Evolutionary conservation across 2,888 invertebrate species (phyloP).

Genomic region (Trisateles emortualis): DNA sequence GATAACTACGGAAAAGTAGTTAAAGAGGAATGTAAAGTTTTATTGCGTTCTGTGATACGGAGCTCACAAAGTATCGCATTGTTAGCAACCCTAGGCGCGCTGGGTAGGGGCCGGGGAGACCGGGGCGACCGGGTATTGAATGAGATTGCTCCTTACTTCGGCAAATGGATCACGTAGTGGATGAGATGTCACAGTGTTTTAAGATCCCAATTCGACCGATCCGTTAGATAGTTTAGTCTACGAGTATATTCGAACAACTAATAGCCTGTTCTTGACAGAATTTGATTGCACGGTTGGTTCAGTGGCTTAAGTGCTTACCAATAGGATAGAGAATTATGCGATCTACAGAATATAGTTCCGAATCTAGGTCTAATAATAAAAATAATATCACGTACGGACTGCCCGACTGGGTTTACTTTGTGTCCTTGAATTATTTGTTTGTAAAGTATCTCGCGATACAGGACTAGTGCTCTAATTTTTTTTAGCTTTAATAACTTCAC

Average conservation of each 20-base stretch:
- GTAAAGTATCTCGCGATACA: too few species aligned
- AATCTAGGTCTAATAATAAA: too few species aligned
- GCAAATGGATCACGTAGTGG: slow-evolving; percentile 88
- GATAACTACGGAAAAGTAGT: slow-evolving; percentile 81
- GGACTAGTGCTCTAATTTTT: not conserved
- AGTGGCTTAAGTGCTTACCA: too few species aligned
- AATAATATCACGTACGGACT: too few species aligned
- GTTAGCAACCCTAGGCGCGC: slow-evolving; percentile 75
- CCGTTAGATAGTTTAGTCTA: slow-evolving; percentile 65
- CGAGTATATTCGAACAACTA: slow-evolving; percentile 24
- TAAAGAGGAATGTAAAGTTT: slow-evolving; percentile 84
- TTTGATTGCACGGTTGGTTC: too few species aligned
- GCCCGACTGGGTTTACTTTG: too few species aligned
- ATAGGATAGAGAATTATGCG: too few species aligned
- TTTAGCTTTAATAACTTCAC: not conserved
- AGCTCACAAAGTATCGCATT: slow-evolving; percentile 78
- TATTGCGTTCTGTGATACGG: slow-evolving; percentile 80
- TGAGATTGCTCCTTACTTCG: slow-evolving; percentile 88
- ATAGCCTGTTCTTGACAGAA: slow-evolving; percentile 13
- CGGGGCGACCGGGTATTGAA: slow-evolving; percentile 84
- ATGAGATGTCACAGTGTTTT: slow-evolving; percentile 88
- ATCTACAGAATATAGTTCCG: too few species aligned
- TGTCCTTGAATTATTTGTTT: too few species aligned
- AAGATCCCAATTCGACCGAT: slow-evolving; percentile 84
- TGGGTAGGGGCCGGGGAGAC: slow-evolving; percentile 54